Conservation (phyloP, 2,113 vertebrate genomes). For the Leptobrachium ailaonicum region DNA sequence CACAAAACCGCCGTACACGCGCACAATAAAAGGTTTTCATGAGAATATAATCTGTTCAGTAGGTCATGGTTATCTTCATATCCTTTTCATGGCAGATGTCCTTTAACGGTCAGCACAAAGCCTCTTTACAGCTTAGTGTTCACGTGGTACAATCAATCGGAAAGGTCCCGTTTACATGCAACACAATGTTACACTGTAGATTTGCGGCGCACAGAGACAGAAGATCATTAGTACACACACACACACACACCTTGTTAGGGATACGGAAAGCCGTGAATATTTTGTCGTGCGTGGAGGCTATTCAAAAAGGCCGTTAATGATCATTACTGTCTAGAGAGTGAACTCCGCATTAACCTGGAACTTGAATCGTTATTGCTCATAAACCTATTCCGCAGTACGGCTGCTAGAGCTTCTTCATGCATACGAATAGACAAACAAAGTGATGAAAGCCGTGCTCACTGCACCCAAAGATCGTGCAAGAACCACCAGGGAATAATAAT, state of each 20-base stretch:
- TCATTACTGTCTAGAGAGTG: conserved; percentile 1
- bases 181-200: conserved; percentile 15
- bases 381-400: too few relatives aligned
- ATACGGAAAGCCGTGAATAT: not conserved
- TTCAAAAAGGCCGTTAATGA: not conserved
- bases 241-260: not conserved
- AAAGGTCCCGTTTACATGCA: conserved; percentile 21
- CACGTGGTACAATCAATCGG: conserved; percentile 31
- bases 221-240: not conserved
- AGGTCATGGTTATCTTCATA: conserved; percentile 43
- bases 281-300: not conserved
- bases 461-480: too few relatives aligned
- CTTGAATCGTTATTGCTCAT: too few relatives aligned
- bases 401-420: too few relatives aligned
- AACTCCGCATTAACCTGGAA: conserved; percentile 1
- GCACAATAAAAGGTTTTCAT: conserved; percentile 27
- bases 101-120: conserved; percentile 50
- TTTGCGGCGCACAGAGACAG: not conserved
- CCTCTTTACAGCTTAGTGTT: conserved; percentile 52
- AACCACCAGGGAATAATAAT: too few relatives aligned
- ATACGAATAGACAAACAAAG: too few relatives aligned
- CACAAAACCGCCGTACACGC: not conserved
- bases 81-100: conserved; percentile 48
- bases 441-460: too few relatives aligned
- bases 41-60: conserved; percentile 38